Base-by-base conservation (phyloP, 2,113 vertebrate genomes). In the Terrapene triunguis region DNA sequence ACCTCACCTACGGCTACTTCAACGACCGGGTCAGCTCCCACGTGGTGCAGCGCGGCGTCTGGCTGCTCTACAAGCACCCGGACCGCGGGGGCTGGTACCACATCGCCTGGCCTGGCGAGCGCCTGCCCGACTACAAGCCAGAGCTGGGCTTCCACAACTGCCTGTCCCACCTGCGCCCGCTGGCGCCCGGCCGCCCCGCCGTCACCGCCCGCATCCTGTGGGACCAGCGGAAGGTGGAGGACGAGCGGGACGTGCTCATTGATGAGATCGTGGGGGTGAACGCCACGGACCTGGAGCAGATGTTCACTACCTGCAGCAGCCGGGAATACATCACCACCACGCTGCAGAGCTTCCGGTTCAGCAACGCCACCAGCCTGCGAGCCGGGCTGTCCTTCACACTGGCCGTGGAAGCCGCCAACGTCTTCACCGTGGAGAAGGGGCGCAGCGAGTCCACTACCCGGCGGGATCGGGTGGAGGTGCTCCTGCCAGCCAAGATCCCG, bases 341-440 rank as follows among this genome's bases (percentile, higher is more conserved):
- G n/a, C 94, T 96, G 94, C 97, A 98, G 92, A 97, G 96, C 89
- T 98, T 98, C 93, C 95, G 83, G 51, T 98, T 98, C 93, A 97
- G 97, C 95, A 97, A 98, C 0, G 53, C 88, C 92, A 97, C 96
- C 44, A 96, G 87, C 62, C 91, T 98, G 42, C 96, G 92, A 85
- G 95, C 95, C 0, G 97, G 98, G 51, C 95, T 97, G n/a, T 89
- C 97, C 83, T 97, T 97, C 97, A 96, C 96, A 0, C 84, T 98
- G 85, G 80, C 91, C 0, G 90, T 97, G 89, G 96, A 96, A 87
- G 96, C 94, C 50, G 83, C 96, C 78, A 97, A 96, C 11, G 27
- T 97, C 65, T 97, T 98, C 65, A 92, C 91, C 0, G 97, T 98
- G 47, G 95, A 98, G 85, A 98, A 98, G 38, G 97, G 97, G 21